A percentile compares a stretch with the other conserved stretches of the same genome.
phyloP scores from a whole-genome alignment of 2,113 vertebrate genomes.

The Zingel zingel region DNA sequence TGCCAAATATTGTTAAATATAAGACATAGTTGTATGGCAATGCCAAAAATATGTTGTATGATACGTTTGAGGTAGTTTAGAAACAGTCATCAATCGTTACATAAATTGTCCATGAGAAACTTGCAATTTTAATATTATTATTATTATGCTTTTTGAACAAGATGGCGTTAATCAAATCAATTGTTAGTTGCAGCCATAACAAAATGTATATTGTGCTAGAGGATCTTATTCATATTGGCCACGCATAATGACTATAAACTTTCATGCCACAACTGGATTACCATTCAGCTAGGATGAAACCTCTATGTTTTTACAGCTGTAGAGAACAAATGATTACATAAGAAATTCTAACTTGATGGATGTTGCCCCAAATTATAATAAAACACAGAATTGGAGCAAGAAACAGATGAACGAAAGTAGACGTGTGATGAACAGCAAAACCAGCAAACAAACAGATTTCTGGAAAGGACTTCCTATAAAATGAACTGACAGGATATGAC shows the following conservation, averaged over 20 bases:
- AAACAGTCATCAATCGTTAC: not conserved
- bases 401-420: slow-evolving; percentile 14
- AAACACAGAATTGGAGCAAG: not conserved
- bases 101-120: not conserved
- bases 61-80: not conserved
- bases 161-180: too few relatives aligned
- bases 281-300: not conserved
- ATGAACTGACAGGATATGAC: slow-evolving; percentile 49
- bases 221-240: not conserved
- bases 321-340: not conserved
- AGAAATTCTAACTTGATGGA: not conserved
- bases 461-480: slow-evolving; percentile 26
- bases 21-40: not conserved
- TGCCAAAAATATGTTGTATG: not conserved
- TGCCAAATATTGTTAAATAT: not conserved
- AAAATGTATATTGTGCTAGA: not conserved
- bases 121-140: too few relatives aligned
- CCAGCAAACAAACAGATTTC: slow-evolving; percentile 9
- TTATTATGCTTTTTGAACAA: not conserved
- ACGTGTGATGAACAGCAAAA: not conserved
- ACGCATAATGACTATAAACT: not conserved
- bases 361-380: not conserved
- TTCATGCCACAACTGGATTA: not conserved
- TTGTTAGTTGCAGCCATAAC: not conserved
- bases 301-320: not conserved